Evolutionary conservation across 2,113 vertebrate species (phyloP), one percentile per base, ranked within the genome.

Genomic region (Prunella himalayana): DNA sequence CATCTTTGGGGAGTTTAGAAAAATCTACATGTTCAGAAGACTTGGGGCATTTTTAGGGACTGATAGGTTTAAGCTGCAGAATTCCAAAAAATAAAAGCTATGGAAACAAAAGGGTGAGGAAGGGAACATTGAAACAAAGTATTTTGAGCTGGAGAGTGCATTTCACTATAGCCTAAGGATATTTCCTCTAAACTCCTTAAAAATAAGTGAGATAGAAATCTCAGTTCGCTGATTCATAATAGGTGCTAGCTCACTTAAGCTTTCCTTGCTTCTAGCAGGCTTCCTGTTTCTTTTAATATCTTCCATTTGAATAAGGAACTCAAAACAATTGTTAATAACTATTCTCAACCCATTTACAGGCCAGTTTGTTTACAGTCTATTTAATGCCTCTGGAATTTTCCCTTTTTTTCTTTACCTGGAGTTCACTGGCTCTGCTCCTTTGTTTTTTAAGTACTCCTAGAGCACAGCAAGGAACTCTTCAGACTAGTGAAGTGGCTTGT

Each of bases 301-400:
- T 90, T 86, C 72, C 65, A 82, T 45, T 86, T 92, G 54, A 73
- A 70, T 64, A 20, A 81, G 59, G 44, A 90, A 71, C 80, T 66
- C 78, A 51, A 86, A 96, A 94, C 95, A 96, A 94, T 90, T 92
- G 93, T 80, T 91, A 92, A 35, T 93, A 81, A 73, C 50, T 79
- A 5, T 91, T 82, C 56, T 96, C 69, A 90, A 66, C 68, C 31
- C 11, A 1, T 73, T 37, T 41, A 33, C 19, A 61, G 54, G 33
- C 39, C 59, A 31, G 27, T 44, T 82, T 87, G 53, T 79, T 94
- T 90, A 77, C 60, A 56, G 60, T 47, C 50, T 82, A 0, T 56
- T 86, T 84, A 86, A 81, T 85, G 56, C 31, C 44, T 71, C 41
- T 60, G 60, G 45, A 64, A 85, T 96, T 82, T 87, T 91, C 20